Evolutionary conservation across 2,113 vertebrate genomes (phyloP).

Genomic region (Cricetomys ansorgei): DNA sequence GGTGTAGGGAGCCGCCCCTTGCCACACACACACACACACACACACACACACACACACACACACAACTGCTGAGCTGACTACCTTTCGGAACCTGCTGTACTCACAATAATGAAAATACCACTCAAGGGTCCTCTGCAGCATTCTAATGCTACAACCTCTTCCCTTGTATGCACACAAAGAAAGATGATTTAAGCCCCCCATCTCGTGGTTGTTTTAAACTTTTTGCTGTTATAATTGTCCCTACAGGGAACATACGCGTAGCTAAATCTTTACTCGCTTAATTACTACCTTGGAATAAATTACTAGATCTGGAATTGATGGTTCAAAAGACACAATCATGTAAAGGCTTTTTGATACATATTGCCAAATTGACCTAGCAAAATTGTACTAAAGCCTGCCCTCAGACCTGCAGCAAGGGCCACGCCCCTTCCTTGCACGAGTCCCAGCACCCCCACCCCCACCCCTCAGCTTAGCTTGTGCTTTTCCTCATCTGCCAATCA

Average conservation of each 20-base stretch:
- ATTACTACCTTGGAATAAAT: constrained; percentile 71
- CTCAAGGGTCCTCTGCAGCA: neutral
- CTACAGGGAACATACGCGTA: constrained; percentile 59
- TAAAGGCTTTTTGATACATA: constrained; percentile 49
- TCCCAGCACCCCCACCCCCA: neutral
- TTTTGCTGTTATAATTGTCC: constrained; percentile 59
- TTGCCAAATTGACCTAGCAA: constrained; percentile 44
- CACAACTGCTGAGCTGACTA: rapidly evolving
- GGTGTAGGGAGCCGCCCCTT: neutral
- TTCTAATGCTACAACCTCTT: neutral
- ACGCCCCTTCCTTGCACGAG: neutral
- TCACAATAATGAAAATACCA: too few relatives aligned
- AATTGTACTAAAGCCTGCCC: constrained; percentile 1
- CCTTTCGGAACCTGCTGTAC: neutral
- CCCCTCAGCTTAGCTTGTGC: neutral
- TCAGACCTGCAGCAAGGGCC: neutral
- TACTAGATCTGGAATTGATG: constrained; percentile 18
- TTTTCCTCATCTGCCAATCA: constrained; percentile 44
- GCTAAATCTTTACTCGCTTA: constrained; percentile 67
- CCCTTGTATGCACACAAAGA: neutral
- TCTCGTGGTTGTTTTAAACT: neutral
- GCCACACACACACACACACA: too few relatives aligned
- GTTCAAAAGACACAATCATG: constrained; percentile 5
- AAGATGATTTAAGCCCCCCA: neutral
- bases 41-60: too few relatives aligned